Evolutionary conservation across 2,797 vertebrate species (phyloP).

Genomic region (Synanceia verrucosa): DNA sequence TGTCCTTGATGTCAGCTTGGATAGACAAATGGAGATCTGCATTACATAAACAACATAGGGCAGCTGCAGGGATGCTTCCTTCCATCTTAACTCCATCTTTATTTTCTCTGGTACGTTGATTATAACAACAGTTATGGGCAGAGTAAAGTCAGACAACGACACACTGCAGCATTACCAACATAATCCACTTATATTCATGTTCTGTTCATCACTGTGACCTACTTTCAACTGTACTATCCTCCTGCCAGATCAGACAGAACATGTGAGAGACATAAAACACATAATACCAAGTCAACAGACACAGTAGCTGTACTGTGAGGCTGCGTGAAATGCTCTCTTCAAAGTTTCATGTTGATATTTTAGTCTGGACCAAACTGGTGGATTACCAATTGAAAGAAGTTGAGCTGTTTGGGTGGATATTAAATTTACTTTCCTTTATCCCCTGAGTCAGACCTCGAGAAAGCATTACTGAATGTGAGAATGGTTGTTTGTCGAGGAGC

Average conservation of each 20-base stretch:
- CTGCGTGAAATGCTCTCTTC: neutral
- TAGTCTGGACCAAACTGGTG: too few relatives aligned
- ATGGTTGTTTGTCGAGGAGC: neutral
- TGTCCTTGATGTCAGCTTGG: constrained; percentile 67
- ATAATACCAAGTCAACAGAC: neutral
- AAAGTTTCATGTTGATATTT: neutral
- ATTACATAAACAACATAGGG: constrained; percentile 49
- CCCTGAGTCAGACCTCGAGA: neutral
- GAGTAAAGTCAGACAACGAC: neutral
- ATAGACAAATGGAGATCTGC: constrained; percentile 56
- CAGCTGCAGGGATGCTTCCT: constrained; percentile 13
- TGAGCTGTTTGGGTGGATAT: constrained; percentile 1
- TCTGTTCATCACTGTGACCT: constrained; percentile 5
- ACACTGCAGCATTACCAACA: neutral
- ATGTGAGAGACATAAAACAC: neutral
- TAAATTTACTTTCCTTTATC: neutral
- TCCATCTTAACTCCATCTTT: constrained; percentile 3
- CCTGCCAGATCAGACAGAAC: constrained; percentile 6
- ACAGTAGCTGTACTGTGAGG: neutral
- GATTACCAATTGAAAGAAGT: too few relatives aligned
- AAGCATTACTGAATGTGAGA: neutral
- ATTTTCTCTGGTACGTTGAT: neutral
- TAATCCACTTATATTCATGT: neutral
- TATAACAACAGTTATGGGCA: neutral
- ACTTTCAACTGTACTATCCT: constrained; percentile 11